These are phyloP conservation scores for Aptenodytes forsteri DNA, from an alignment of 2,113 vertebrate species.

Conservation along the genomic window DNA sequence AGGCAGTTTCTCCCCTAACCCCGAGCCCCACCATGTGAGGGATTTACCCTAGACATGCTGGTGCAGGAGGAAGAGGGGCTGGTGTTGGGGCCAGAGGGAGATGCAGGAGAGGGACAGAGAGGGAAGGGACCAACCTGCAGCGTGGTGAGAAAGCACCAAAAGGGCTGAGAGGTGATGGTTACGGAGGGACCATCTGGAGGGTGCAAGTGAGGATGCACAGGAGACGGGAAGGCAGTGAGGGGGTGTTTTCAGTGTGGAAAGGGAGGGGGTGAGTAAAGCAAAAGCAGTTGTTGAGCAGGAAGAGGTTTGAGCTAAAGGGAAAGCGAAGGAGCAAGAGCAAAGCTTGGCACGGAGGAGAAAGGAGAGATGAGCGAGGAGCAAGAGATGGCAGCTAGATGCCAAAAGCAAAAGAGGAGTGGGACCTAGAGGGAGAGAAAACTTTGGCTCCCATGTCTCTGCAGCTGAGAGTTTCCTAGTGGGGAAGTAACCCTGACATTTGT, in stretches of 20 bases:
- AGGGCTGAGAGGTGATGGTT: neutral
- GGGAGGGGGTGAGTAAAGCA: neutral
- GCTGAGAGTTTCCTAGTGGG: neutral
- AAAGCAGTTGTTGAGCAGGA: neutral
- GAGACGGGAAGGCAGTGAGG: rapidly evolving
- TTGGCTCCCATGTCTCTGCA: neutral
- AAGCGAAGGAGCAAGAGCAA: neutral
- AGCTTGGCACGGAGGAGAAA: neutral
- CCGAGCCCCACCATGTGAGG: rapidly evolving
- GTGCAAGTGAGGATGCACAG: rapidly evolving
- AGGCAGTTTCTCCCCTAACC: rapidly evolving
- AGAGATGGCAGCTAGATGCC: rapidly evolving
- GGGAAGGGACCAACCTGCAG: neutral
- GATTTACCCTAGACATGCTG: rapidly evolving
- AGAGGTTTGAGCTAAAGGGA: neutral
- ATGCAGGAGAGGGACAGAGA: neutral
- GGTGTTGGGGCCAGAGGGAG: rapidly evolving
- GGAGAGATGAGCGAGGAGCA: neutral
- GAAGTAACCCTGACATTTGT: neutral
- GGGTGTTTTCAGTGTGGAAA: neutral
- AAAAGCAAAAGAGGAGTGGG: neutral
- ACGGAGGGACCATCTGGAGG: rapidly evolving
- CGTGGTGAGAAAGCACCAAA: rapidly evolving
- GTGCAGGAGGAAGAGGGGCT: neutral
- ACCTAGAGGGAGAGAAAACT: neutral